Percentiles rank a stretch among this genome's conserved stretches.
phyloP scores from a whole-genome alignment of 1,140 invertebrate species.

The Drosophila auraria region DNA sequence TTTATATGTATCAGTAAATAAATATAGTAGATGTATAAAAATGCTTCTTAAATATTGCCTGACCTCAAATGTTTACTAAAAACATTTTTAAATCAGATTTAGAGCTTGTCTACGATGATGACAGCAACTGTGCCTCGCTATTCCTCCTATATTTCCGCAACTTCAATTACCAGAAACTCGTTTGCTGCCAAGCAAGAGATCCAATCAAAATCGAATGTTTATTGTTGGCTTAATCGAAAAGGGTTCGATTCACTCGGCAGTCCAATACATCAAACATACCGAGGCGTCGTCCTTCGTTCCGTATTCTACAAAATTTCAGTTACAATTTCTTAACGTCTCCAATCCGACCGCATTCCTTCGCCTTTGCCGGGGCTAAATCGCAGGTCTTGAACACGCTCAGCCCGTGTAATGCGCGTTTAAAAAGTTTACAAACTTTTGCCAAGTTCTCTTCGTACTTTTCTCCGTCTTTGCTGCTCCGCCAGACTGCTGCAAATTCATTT shows the following conservation, averaged over 20 bases:
- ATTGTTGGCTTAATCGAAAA: constrained; percentile 47
- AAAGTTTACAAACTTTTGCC: constrained; percentile 81
- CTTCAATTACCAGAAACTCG: constrained; percentile 45
- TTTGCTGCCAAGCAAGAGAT: constrained; percentile 17
- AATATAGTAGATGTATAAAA: too few species aligned
- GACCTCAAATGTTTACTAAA: too few species aligned
- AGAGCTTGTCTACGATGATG: neutral
- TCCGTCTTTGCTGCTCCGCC: constrained; percentile 10
- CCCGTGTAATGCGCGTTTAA: constrained; percentile 81
- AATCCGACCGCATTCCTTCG: constrained; percentile 36
- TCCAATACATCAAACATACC: constrained; percentile 52
- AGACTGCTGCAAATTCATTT: constrained; percentile 64
- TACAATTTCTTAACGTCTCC: constrained; percentile 40
- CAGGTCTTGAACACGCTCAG: constrained; percentile 71
- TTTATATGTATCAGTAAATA: too few species aligned
- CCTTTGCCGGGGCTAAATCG: constrained; percentile 47
- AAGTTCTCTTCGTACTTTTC: constrained; percentile 61
- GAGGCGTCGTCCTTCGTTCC: constrained; percentile 33
- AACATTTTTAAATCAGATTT: neutral
- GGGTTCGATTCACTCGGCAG: constrained; percentile 13
- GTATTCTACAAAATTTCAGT: constrained; percentile 43
- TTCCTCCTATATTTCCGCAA: constrained; percentile 13
- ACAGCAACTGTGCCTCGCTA: neutral
- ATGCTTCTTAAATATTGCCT: too few species aligned
- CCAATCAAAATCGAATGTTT: constrained; percentile 55